Conservation (phyloP, 2,888 invertebrate genomes). For the Microchrysa polita region DNA sequence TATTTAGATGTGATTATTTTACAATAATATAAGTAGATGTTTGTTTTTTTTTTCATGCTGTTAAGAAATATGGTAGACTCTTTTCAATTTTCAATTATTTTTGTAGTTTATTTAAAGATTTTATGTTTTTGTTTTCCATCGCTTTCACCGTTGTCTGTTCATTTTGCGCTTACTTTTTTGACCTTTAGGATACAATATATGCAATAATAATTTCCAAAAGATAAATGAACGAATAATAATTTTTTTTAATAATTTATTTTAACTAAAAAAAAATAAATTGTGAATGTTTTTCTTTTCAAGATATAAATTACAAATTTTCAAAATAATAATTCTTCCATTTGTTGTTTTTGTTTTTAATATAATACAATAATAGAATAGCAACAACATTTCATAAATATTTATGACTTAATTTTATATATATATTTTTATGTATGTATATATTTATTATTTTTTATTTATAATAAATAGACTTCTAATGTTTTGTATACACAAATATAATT, state of each 20-base stretch:
- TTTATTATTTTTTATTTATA: conserved; percentile 28
- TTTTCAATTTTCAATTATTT: background rate
- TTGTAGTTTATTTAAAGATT: background rate
- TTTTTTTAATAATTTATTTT: background rate
- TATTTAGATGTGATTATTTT: conserved; percentile 47
- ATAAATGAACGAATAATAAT: conserved; percentile 18
- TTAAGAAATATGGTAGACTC: background rate
- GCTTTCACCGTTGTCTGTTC: conserved; percentile 38
- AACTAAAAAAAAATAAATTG: background rate
- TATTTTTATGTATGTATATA: conserved; percentile 32
- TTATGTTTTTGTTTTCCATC: background rate
- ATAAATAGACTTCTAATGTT: conserved; percentile 42
- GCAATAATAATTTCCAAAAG: background rate
- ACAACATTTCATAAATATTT: conserved; percentile 20
- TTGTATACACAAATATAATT: conserved; percentile 44
- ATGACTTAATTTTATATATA: conserved; percentile 32
- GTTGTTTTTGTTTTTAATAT: conserved; percentile 28
- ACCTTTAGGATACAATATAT: conserved; percentile 7
- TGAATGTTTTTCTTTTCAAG: no score
- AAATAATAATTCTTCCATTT: conserved; percentile 1
- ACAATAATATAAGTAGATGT: background rate
- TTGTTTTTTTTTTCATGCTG: background rate
- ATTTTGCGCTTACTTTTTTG: conserved; percentile 29
- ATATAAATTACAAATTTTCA: background rate
- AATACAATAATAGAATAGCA: conserved; percentile 26